Conservation (phyloP, 2,888 invertebrate species). For the Acholoe squamosa region DNA sequence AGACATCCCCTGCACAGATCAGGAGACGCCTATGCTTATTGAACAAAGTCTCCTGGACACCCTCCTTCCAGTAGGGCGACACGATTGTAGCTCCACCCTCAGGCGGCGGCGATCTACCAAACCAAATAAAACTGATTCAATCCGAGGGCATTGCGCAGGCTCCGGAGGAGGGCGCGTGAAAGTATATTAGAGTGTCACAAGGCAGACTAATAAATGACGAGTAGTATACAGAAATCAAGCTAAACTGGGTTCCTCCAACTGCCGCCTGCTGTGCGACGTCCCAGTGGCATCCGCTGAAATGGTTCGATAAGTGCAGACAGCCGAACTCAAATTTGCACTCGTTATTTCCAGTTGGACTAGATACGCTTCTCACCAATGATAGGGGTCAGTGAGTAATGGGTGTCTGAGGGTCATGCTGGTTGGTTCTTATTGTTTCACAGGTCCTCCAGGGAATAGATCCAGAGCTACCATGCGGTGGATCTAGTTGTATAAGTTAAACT, state of each 20-base stretch:
- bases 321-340: background rate
- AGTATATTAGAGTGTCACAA: background rate
- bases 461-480: too few relatives aligned
- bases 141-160: background rate
- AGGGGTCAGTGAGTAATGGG: too few relatives aligned
- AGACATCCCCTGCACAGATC: too few relatives aligned
- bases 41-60: too few relatives aligned
- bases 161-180: background rate
- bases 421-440: too few relatives aligned
- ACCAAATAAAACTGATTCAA: slow-evolving; percentile 12
- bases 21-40: too few relatives aligned
- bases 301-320: background rate
- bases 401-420: too few relatives aligned
- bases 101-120: background rate
- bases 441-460: too few relatives aligned
- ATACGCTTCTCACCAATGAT: too few relatives aligned
- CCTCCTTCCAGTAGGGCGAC: too few relatives aligned
- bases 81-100: too few relatives aligned
- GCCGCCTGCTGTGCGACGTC: background rate
- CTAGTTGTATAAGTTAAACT: too few relatives aligned
- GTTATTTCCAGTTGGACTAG: background rate
- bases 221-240: background rate
- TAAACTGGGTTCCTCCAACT: background rate
- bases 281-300: background rate
- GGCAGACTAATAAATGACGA: background rate